These are phyloP conservation scores for Hassar affinis DNA, from an alignment of 2,113 vertebrate genomes.

Conservation along the genomic window DNA sequence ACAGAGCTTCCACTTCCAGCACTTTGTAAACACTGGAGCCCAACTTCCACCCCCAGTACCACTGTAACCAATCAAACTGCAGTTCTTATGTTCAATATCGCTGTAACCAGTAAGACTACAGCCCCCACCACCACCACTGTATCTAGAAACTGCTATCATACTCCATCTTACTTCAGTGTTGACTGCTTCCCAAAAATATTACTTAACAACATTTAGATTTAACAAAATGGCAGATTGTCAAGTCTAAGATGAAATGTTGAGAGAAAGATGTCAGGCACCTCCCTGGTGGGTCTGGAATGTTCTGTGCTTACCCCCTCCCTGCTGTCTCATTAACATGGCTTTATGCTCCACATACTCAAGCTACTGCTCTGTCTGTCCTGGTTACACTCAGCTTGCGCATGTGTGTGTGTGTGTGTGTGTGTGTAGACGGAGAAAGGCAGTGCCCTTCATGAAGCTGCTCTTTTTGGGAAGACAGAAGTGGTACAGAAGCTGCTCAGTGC, in stretches of 20 bases:
- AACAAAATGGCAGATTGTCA: neutral
- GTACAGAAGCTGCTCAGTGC: slow-evolving; percentile 93
- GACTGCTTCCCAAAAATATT: neutral
- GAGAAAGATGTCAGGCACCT: neutral
- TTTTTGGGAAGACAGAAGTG: slow-evolving; percentile 96
- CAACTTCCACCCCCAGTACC: no score
- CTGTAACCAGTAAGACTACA: neutral
- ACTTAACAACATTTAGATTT: neutral
- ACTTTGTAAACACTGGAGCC: neutral
- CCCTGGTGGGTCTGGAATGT: neutral
- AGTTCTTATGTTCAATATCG: neutral
- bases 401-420: slow-evolving; percentile 38
- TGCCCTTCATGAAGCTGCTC: slow-evolving; percentile 95
- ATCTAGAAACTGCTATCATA: neutral
- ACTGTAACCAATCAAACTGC: neutral
- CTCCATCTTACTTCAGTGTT: neutral
- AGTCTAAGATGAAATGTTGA: neutral
- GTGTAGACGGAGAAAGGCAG: slow-evolving; percentile 95
- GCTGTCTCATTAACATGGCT: slow-evolving; percentile 13
- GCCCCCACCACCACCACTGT: neutral
- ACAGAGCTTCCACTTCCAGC: neutral
- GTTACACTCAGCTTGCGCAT: neutral
- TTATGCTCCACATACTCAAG: slow-evolving; percentile 20
- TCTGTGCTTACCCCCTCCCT: neutral
- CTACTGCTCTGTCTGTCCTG: neutral